phyloP scores from a whole-genome alignment of 1,140 invertebrate genomes.

The Apocrypta bakeri region DNA sequence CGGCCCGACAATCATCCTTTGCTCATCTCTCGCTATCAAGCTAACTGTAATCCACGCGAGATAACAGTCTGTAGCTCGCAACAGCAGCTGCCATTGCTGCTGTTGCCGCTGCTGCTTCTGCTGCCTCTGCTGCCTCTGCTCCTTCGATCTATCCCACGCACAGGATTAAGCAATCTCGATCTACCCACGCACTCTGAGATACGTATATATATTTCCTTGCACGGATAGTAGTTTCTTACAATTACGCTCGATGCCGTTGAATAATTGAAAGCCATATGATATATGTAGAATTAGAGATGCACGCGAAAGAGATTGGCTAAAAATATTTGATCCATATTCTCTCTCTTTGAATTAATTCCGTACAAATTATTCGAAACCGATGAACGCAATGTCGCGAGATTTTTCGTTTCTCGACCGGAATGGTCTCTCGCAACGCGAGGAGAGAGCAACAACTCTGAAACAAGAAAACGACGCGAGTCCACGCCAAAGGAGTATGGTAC shows the following conservation, averaged over 20 bases:
- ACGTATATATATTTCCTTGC: not conserved
- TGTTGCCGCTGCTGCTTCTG: no score
- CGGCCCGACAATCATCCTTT: conserved; percentile 59
- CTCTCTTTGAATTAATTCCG: conserved; percentile 60
- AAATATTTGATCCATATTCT: not conserved
- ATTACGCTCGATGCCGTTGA: not conserved
- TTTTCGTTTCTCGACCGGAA: not conserved
- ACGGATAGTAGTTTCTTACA: no score
- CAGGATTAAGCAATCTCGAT: conserved; percentile 64
- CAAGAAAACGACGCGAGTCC: not conserved
- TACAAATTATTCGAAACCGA: conserved; percentile 3
- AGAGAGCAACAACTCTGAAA: conserved; percentile 17
- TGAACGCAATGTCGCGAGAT: not conserved
- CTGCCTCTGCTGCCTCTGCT: no score
- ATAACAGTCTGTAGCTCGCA: not conserved
- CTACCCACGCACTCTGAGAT: not conserved
- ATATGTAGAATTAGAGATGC: no score
- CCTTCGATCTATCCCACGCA: conserved; percentile 53
- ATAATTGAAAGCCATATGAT: not conserved
- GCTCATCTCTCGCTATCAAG: conserved; percentile 59
- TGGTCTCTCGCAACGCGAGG: not conserved
- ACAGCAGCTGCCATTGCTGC: no score
- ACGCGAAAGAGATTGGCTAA: no score
- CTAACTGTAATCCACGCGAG: conserved; percentile 32
- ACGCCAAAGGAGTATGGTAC: not conserved